Conservation (phyloP, 2,888 invertebrate species). For the Sepioteuthis lessoniana region DNA sequence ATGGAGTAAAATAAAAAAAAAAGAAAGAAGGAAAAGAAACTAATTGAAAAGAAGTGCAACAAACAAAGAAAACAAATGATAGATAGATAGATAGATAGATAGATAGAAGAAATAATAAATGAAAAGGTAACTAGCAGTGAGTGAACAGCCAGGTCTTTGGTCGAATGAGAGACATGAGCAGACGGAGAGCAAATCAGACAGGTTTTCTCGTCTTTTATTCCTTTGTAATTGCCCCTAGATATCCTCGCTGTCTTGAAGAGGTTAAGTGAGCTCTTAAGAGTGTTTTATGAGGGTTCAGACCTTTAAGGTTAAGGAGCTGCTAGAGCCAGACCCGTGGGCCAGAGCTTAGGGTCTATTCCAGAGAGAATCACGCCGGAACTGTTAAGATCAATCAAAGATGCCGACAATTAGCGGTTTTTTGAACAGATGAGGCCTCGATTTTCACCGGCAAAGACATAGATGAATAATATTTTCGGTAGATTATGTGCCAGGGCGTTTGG, state of each 20-base stretch:
- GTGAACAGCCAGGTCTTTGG: background rate
- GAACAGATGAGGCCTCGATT: constrained; percentile 20
- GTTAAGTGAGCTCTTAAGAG: constrained; percentile 1
- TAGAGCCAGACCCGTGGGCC: background rate
- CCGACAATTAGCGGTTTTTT: constrained; percentile 20
- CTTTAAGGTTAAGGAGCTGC: constrained; percentile 1
- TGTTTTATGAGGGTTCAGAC: constrained; percentile 33
- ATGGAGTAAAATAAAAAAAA: background rate
- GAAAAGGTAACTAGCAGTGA: background rate
- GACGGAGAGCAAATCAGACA: background rate
- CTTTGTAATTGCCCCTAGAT: background rate
- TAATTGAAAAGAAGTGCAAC: background rate
- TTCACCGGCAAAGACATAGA: background rate
- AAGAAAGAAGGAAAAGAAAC: background rate
- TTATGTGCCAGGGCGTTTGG: background rate
- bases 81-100: background rate
- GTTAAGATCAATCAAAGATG: background rate
- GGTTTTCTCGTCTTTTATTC: background rate
- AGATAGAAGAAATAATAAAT: background rate
- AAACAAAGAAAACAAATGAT: background rate
- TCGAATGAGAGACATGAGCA: background rate
- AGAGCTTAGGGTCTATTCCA: background rate
- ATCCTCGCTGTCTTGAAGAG: constrained; percentile 20
- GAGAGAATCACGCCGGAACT: background rate
- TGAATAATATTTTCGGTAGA: background rate